Evolutionary conservation across 2,888 invertebrate genomes (phyloP).

Genomic region (Leptura quadrifasciata): DNA sequence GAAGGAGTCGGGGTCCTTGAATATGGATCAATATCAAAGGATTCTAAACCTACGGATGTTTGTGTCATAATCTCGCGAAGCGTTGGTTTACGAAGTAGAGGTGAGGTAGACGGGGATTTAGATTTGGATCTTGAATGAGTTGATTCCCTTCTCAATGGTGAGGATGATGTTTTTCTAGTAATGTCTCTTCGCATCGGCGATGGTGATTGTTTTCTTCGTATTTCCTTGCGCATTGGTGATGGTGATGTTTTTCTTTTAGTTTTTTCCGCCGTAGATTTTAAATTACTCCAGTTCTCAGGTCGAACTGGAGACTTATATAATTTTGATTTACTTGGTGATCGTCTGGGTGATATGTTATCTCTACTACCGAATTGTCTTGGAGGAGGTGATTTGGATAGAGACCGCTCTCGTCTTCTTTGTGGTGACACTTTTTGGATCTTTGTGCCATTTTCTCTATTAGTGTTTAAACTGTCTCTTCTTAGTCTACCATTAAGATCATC

Average conservation of each 20-base stretch:
- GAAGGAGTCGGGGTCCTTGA: constrained; percentile 50
- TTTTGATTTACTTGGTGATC: constrained; percentile 44
- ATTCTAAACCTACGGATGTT: constrained; percentile 70
- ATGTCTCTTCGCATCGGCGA: constrained; percentile 50
- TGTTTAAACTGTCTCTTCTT: constrained; percentile 34
- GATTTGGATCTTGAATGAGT: constrained; percentile 33
- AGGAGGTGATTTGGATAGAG: constrained; percentile 52
- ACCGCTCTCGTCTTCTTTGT: constrained; percentile 44
- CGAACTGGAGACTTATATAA: constrained; percentile 53
- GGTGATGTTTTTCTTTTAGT: constrained; percentile 51
- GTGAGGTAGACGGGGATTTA: constrained; percentile 59
- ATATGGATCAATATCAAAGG: constrained; percentile 61
- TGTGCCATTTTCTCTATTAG: background rate
- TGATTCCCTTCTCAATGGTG: constrained; percentile 47
- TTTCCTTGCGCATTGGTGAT: constrained; percentile 48
- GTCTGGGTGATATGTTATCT: constrained; percentile 26
- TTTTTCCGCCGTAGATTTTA: constrained; percentile 34
- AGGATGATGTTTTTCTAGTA: constrained; percentile 46
- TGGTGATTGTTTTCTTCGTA: constrained; percentile 44
- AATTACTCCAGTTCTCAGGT: constrained; percentile 55
- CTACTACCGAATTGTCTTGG: constrained; percentile 44
- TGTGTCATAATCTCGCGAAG: constrained; percentile 71
- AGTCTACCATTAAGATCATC: constrained; percentile 47
- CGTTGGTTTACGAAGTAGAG: constrained; percentile 63
- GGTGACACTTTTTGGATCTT: constrained; percentile 26